Evolutionary conservation across 2,888 invertebrate genomes (phyloP).

Genomic region (Oxystoma pomonae): DNA sequence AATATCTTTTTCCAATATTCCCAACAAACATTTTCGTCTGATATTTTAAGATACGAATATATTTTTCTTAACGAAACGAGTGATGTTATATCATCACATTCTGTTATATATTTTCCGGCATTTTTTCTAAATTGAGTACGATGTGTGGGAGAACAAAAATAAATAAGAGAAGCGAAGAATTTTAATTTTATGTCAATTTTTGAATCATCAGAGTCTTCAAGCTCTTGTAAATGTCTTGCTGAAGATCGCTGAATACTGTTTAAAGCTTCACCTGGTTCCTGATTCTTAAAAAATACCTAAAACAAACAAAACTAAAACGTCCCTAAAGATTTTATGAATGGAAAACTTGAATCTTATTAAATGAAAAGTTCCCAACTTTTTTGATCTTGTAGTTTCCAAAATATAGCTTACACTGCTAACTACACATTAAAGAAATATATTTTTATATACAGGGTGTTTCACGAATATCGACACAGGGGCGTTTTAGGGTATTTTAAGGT

Average conservation of each 20-base stretch:
- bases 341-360: too few relatives aligned
- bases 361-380: too few relatives aligned
- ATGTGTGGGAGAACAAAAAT: conserved; percentile 47
- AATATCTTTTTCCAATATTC: conserved; percentile 49
- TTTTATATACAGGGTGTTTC: too few relatives aligned
- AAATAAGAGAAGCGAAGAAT: conserved; percentile 46
- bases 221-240: conserved; percentile 40
- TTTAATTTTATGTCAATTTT: conserved; percentile 38
- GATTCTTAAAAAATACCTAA: conserved; percentile 48
- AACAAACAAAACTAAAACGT: too few relatives aligned
- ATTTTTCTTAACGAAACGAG: conserved; percentile 47
- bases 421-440: neutral
- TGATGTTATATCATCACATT: conserved; percentile 34
- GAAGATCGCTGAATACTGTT: conserved; percentile 46
- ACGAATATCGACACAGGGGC: too few relatives aligned
- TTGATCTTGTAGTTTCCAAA: too few relatives aligned
- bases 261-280: conserved; percentile 51
- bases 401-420: neutral
- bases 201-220: conserved; percentile 33
- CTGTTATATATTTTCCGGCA: conserved; percentile 39
- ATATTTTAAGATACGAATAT: conserved; percentile 50
- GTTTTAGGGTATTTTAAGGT: too few relatives aligned
- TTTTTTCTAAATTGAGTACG: conserved; percentile 44
- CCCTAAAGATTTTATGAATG: too few relatives aligned
- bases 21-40: conserved; percentile 47